Conservation (phyloP, 2,113 vertebrate species). For the Tichodroma muraria region DNA sequence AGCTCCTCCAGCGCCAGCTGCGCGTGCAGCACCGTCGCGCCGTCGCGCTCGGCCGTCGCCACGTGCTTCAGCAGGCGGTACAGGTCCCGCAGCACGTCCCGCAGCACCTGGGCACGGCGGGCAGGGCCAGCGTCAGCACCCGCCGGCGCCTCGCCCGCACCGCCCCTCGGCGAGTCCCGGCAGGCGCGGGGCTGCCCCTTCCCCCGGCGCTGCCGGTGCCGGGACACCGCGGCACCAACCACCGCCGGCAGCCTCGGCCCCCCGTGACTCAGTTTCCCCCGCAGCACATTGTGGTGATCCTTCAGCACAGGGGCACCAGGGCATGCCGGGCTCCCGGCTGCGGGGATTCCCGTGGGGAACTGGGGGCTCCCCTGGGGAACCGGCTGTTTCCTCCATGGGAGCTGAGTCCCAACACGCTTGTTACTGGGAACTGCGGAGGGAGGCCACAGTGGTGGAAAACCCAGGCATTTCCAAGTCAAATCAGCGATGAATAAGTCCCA, state of each 20-base stretch:
- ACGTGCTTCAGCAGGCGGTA: conserved; percentile 90
- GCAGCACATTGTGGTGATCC: rapidly evolving
- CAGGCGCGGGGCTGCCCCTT: background rate
- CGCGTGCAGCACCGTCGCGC: conserved; percentile 78
- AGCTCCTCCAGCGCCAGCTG: conserved; percentile 91
- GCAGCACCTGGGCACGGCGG: conserved; percentile 70
- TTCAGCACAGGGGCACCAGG: rapidly evolving
- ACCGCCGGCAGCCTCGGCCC: background rate
- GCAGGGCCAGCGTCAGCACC: rapidly evolving
- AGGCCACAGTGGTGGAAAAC: background rate
- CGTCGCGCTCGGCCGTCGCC: conserved; percentile 72
- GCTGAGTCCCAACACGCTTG: background rate
- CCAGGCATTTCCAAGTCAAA: background rate
- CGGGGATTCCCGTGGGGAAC: background rate
- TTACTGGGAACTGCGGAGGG: background rate
- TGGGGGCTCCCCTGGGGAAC: background rate
- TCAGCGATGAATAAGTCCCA: background rate
- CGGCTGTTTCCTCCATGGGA: background rate
- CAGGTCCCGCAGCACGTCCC: conserved; percentile 84
- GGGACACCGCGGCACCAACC: background rate
- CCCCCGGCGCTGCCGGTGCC: rapidly evolving
- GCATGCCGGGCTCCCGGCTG: background rate
- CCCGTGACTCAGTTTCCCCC: background rate
- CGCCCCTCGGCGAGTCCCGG: rapidly evolving
- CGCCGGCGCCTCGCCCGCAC: too few species aligned